Evolutionary conservation across 2,888 invertebrate genomes (phyloP), one percentile per base, ranked within the genome.

Genomic region (Scaptomyza caliginosa): DNA sequence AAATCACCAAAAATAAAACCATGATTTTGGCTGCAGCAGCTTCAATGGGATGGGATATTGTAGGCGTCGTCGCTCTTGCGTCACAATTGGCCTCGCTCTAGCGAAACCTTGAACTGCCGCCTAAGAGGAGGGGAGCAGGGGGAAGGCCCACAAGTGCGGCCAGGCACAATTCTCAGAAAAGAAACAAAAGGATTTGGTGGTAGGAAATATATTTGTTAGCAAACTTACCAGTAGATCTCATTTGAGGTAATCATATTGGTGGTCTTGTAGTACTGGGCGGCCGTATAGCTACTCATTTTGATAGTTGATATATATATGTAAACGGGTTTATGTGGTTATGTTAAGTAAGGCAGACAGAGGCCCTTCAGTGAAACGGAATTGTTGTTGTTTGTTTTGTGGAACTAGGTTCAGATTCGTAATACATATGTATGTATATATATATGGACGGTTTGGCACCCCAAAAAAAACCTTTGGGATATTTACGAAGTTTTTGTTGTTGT

Each of bases 171-270:
- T 17, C 19, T 7, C 4, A 19, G 5, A 48, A 54, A 34, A 50
- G 34, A 49, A 62, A 58, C 52, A 7, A 26, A 39, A 23, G 40
- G 13, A 19, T n/a, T n/a, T n/a, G n/a, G n/a, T n/a, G n/a, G n/a
- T n/a, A n/a, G n/a, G n/a, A n/a, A n/a, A n/a, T n/a, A 48, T 28
- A 50, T 28, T 32, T 23, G 32, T 30, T 3, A 13, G 24, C 21
- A 34, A 34, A 88, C 89, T 89, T 84, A 89, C 89, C 89, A 89
- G 81, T 89, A 89, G 69, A 89, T 88, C 79, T 89, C 89, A 74
- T 89, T 89, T 67, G 89, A 89, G 74, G 89, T 89, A 83, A 89
- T 87, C 89, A 89, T 89, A 80, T 87, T 88, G 79, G 88, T 77
- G 84, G 86, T 86, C 79, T 87, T 81, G 83, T 84, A 84, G 76